Base-by-base conservation (phyloP, 1,140 invertebrate species). In the Zaprionus nigranus region DNA sequence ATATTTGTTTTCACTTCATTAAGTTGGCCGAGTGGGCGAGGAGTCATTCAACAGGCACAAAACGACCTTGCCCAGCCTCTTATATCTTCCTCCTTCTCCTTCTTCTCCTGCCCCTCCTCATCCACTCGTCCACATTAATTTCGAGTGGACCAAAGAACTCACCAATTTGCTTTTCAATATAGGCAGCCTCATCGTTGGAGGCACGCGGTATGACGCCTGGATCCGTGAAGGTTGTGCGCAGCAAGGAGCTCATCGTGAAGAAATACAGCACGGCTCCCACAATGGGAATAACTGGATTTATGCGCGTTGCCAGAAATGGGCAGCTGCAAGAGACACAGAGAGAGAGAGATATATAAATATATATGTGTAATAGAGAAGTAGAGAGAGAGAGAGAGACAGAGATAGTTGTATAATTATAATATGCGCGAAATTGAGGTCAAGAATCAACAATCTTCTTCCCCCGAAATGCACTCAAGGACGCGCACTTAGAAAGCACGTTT, bases 131-230 rank as follows among this genome's bases (percentile, higher is more conserved):
- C 6, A 20, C 43, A 49, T 51, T 51, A 20, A 51, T 51, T 51
- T 51, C 46, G 46, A 51, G 46, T 51, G 46, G 46, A 15, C 38
- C 38, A 40, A 40, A 40, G 15, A 34, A 84, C 79, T 91, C 94
- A 96, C 96, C 95, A 92, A 96, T 96, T 95, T 96, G 96, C 93
- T 96, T 96, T 93, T 99, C 98, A 75, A 98, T 97, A 92, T 98
- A 97, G 76, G 97, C 96, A 74, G 97, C 97, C 94, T 99, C 98
- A 92, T 98, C 97, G 53, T 95, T 94, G 36, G 97, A 97, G 46
- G 98, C 98, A 83, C 96, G 93, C 69, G 98, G 98, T 86, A 99
- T 97, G 75, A 99, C 97, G 70, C 98, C 98, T 51, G 98, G 98
- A 94, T 99, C 98, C 87, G 96, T 97, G 93, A 99, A 98, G 92